phyloP scores from a whole-genome alignment of 2,888 invertebrate species.

The Sycophila texana region DNA sequence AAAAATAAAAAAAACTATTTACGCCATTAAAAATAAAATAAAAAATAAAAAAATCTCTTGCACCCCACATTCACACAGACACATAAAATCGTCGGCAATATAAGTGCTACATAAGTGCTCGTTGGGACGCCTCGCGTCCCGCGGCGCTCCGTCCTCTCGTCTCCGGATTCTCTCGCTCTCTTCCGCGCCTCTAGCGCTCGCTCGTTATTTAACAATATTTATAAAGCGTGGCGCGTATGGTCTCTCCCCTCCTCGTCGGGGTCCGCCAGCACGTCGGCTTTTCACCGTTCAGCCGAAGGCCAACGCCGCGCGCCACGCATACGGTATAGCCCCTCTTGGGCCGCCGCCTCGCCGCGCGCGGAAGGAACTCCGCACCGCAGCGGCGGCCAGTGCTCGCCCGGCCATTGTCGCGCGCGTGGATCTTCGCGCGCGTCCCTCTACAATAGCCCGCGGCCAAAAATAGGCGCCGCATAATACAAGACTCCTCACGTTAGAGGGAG shows the following conservation, averaged over 20 bases:
- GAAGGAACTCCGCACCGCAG: neutral
- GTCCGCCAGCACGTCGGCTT: slow-evolving; percentile 44
- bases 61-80: too few species aligned
- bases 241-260: slow-evolving; percentile 6
- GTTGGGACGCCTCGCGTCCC: too few species aligned
- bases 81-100: too few species aligned
- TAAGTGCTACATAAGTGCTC: too few species aligned
- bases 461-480: too few species aligned
- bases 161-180: neutral
- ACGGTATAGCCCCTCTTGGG: slow-evolving; percentile 24
- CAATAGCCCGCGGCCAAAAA: neutral
- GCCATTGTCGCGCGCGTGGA: slow-evolving; percentile 38
- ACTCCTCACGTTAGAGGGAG: too few species aligned
- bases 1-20: too few species aligned
- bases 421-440: neutral
- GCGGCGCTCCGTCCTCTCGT: neutral
- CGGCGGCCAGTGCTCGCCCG: slow-evolving; percentile 24
- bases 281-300: slow-evolving; percentile 45
- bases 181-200: slow-evolving; percentile 18
- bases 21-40: too few species aligned
- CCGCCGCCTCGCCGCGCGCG: neutral
- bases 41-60: too few species aligned
- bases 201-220: slow-evolving; percentile 67
- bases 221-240: slow-evolving; percentile 62
- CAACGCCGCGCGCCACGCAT: slow-evolving; percentile 27